Conservation (phyloP, 2,888 invertebrate species). For the Phyto melanocephala region DNA sequence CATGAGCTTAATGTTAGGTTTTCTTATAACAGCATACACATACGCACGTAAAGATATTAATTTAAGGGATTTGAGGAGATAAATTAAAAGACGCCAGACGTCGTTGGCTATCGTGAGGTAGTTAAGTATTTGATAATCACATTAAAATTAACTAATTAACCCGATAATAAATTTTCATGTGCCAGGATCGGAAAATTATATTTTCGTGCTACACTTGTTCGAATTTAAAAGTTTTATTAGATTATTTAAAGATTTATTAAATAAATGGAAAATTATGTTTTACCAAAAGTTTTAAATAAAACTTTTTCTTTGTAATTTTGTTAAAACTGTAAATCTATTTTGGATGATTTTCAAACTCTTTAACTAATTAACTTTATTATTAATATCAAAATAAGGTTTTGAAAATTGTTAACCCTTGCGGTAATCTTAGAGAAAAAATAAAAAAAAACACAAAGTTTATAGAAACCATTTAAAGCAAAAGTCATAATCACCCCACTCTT, state of each 20-base stretch:
- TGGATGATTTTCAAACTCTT: neutral
- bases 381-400: neutral
- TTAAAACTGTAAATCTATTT: too few species aligned
- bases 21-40: neutral
- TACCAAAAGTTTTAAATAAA: too few species aligned
- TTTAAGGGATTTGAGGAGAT: constrained; percentile 4
- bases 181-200: too few species aligned
- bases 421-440: neutral
- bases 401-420: neutral
- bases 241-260: too few species aligned
- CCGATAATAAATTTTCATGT: too few species aligned
- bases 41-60: constrained; percentile 3
- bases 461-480: neutral
- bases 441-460: neutral
- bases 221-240: too few species aligned
- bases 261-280: too few species aligned
- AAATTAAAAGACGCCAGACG: neutral
- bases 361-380: neutral
- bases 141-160: neutral
- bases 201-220: too few species aligned
- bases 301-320: too few species aligned
- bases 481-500: neutral
- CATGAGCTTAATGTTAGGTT: constrained; percentile 15
- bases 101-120: neutral
- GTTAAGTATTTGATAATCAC: neutral